phyloP scores from a whole-genome alignment of 2,797 vertebrate species.

The Cuculus canorus region DNA sequence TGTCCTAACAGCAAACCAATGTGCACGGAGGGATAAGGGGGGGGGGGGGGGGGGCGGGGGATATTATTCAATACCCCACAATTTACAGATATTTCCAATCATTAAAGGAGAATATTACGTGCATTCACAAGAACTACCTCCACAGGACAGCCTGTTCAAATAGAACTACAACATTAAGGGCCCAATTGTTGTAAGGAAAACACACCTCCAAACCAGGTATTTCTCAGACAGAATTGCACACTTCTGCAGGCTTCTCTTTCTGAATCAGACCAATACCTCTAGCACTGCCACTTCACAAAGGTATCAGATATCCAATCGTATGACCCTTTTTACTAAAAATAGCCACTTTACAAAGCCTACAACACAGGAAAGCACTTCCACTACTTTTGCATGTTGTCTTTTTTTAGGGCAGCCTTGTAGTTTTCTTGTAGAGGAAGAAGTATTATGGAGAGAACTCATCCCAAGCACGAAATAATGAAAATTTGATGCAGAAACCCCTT shows the following conservation, averaged over 20 bases:
- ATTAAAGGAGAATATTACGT: not conserved
- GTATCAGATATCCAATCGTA: not conserved
- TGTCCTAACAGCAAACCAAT: not conserved
- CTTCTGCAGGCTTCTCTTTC: not conserved
- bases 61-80: not conserved
- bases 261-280: not conserved
- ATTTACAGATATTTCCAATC: not conserved
- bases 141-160: not conserved
- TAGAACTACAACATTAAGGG: not conserved
- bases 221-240: not conserved
- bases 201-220: not conserved
- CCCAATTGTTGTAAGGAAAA: not conserved
- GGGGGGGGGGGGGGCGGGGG: not conserved
- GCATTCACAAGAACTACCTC: not conserved
- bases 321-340: not conserved
- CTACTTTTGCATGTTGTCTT: not conserved
- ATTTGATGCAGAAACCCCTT: not conserved
- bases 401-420: not conserved
- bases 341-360: not conserved
- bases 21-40: accelerated
- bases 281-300: not conserved
- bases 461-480: not conserved
- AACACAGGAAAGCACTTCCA: not conserved
- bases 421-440: accelerated
- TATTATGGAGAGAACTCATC: accelerated